Conservation (phyloP, 2,888 invertebrate species). For the Harpalus rubripes region DNA sequence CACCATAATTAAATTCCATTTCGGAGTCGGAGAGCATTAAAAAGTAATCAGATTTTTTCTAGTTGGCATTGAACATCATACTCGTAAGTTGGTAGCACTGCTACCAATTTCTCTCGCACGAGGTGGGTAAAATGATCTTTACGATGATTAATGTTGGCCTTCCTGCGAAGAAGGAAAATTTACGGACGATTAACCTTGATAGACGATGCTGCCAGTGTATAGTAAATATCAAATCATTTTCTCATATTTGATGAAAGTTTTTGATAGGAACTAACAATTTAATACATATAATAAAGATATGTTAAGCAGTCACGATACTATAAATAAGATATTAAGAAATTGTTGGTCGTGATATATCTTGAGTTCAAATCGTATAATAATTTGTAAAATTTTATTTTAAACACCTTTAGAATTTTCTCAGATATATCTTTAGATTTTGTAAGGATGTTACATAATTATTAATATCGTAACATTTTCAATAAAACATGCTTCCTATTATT, state of each 20-base stretch:
- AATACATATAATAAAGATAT: conserved; percentile 27
- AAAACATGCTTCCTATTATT: too few species aligned
- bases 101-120: conserved; percentile 59
- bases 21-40: conserved; percentile 15
- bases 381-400: background rate
- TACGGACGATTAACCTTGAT: conserved; percentile 53
- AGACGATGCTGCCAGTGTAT: background rate
- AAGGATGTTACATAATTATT: too few species aligned
- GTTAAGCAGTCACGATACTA: conserved; percentile 25
- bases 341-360: background rate
- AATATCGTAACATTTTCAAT: too few species aligned
- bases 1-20: conserved; percentile 34
- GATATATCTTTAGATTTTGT: too few species aligned
- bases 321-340: conserved; percentile 34
- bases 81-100: conserved; percentile 32
- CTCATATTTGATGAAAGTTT: conserved; percentile 47
- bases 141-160: conserved; percentile 58
- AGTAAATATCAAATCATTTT: conserved; percentile 37
- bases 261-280: conserved; percentile 27
- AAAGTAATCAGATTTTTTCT: conserved; percentile 49
- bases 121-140: conserved; percentile 39
- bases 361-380: background rate
- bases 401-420: too few species aligned
- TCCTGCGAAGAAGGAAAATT: conserved; percentile 42
- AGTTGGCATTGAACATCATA: conserved; percentile 2